Evolutionary conservation across 2,113 vertebrate genomes (phyloP), one percentile per base, ranked within the genome.

Genomic region (Syngnathus floridae): DNA sequence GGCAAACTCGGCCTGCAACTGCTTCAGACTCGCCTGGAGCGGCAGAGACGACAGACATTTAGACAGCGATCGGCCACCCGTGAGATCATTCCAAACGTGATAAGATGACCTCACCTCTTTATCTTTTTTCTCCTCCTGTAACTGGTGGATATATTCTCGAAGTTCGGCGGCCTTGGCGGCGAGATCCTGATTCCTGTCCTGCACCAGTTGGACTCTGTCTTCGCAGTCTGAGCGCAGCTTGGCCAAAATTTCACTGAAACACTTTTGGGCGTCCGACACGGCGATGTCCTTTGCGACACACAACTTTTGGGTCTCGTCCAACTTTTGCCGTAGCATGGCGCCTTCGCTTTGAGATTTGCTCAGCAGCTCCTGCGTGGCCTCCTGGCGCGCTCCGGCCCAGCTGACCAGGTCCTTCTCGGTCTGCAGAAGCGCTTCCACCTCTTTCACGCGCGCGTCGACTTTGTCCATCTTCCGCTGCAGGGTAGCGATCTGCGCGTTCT

Each of bases 1-100:
- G 0, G 94, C 93, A 7, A 98, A 88, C 74, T 99, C 93, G 83
- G 97, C 93, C 78, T 97, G 94, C 67, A 95, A 88, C 72, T 97
- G 90, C 83, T 93, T 92, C 38, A 26, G 59, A 22, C 13, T 14
- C 8, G 40, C 40, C 59, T 61, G 21, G 21, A 14, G 21, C 43
- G 11, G 45, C 12, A 36, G 19, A n/a, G 19, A 52, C 31, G 14
- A 64, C 16, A 8, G 14, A 64, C 16, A 8, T 48, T 31, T 64
- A 36, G 16, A 64, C 17, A 1, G 37, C 3, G 16, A 41, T 41
- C 3, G 19, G 1, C 21, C 0, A 49, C 5, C 5, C 8, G 6
- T 36, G 1, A n/a, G 70, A 73, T 67, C 45, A 46, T 67, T 41
- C 19, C 1, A 36, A 36, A 19, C 36, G 41, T n/a, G 38, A 38